Evolutionary conservation across 2,888 invertebrate species (phyloP).

Genomic region (Cephus runcator): DNA sequence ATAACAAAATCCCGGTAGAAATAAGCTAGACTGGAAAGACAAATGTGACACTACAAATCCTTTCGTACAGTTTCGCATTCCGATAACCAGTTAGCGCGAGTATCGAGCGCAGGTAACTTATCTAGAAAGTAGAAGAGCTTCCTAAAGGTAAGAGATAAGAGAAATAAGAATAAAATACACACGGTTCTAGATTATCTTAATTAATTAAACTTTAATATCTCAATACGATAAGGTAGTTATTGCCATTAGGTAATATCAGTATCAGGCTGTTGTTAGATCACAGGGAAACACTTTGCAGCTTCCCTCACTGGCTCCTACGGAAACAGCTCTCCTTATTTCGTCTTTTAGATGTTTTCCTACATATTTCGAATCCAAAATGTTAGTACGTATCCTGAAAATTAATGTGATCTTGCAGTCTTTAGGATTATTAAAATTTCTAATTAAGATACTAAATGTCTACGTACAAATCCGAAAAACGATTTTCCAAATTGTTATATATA

Average conservation of each 20-base stretch:
- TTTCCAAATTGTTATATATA: slow-evolving; percentile 39
- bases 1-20: slow-evolving; percentile 1
- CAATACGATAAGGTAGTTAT: background rate
- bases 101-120: background rate
- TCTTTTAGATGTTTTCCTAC: slow-evolving; percentile 45
- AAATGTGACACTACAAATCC: background rate
- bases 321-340: slow-evolving; percentile 48
- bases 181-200: background rate
- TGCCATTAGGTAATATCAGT: background rate
- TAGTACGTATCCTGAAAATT: slow-evolving; percentile 50
- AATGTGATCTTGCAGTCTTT: background rate
- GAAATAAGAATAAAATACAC: background rate
- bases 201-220: background rate
- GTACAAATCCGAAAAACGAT: slow-evolving; percentile 39
- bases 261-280: slow-evolving; percentile 12
- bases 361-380: slow-evolving; percentile 43
- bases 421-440: background rate
- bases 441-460: background rate
- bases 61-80: slow-evolving; percentile 1
- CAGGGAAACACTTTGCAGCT: slow-evolving; percentile 43
- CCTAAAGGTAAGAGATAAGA: background rate
- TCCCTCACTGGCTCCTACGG: slow-evolving; percentile 39
- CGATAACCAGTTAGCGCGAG: background rate
- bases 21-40: background rate
- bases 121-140: background rate